Evolutionary conservation across 92 coral and sea anemone genomes (phyloP), one percentile per base, ranked within the genome.

Genomic region (Micromussa lordhowensis): DNA sequence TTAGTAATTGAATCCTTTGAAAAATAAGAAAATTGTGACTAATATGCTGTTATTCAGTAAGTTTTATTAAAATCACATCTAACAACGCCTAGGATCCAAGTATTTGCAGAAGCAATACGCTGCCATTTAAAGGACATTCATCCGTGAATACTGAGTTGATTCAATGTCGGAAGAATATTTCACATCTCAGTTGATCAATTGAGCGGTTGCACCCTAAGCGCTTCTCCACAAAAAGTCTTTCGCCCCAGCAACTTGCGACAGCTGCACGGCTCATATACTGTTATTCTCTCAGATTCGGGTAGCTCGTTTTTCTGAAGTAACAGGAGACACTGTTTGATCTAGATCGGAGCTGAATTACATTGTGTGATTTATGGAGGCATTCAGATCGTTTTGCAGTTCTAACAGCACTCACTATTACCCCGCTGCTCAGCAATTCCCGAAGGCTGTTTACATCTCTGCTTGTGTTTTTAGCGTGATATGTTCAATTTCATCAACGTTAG

Each of bases 381-480:
- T 58, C 64, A 22, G 24, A 58, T 17, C 64, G 19, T 17, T 1
- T 58, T 58, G 64, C 26, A 58, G 64, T 58, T 58, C 64, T 58
- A 58, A 19, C 64, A 58, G 64, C 64, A 58, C 64, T 18, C 64
- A 58, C 64, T 78, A 78, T 78, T 78, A 78, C 26, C 82, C 68
- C 16, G 82, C 68, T 0, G 36, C 82, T 14, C 44, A 78, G 38
- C 26, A 78, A 10, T 53, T 54, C 29, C 26, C 69, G 21, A 55
- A 55, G 21, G 5, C 68, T 29, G 16, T 78, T 30, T 78, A 78
- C 82, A 54, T 78, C 44, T 53, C 31, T 30, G 82, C 68, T 14
- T 78, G 82, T 31, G 82, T 78, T 78, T 17, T 78, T 16, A 30
- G 32, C 15, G 68, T 78, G 9, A 54, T 78, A 9, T 5, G 3